Percentiles rank a stretch among this genome's conserved stretches.
These are phyloP conservation scores for Agonopterix alstromeriana DNA, from an alignment of 2,888 invertebrate genomes.

Conservation along the genomic window DNA sequence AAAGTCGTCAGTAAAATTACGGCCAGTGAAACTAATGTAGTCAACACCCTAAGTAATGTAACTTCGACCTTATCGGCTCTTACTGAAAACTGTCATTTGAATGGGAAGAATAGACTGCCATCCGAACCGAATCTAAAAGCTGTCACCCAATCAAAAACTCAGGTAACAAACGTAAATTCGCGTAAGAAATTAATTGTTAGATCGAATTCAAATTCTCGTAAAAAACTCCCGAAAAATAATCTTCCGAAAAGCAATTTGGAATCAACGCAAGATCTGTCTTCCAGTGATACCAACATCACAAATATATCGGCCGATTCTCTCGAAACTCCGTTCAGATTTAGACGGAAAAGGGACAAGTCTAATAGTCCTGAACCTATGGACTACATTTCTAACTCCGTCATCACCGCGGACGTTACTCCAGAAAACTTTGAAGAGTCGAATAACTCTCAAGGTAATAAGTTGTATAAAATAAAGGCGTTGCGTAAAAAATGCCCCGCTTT, in stretches of 20 bases:
- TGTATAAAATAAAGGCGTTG: conserved; percentile 69
- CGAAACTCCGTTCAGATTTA: conserved; percentile 61
- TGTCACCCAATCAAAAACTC: conserved; percentile 30
- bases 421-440: conserved; percentile 64
- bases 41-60: conserved; percentile 45
- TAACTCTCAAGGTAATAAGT: conserved; percentile 68
- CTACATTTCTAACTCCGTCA: conserved; percentile 53
- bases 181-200: conserved; percentile 63
- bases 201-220: conserved; percentile 59
- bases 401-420: conserved; percentile 61
- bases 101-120: conserved; percentile 60
- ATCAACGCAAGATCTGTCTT: conserved; percentile 60
- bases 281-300: conserved; percentile 68
- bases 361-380: conserved; percentile 69
- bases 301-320: conserved; percentile 67
- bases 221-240: conserved; percentile 57
- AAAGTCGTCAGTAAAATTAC: conserved; percentile 44
- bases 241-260: conserved; percentile 45
- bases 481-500: conserved; percentile 65
- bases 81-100: conserved; percentile 66
- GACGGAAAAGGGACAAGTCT: conserved; percentile 65
- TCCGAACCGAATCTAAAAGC: conserved; percentile 60
- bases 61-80: conserved; percentile 61
- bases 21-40: conserved; percentile 38
- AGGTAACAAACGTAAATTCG: conserved; percentile 31